Percentiles rank a stretch among this genome's conserved stretches.
Evolutionary conservation across 2,113 vertebrate species (phyloP).

Genomic region (Scalopus aquaticus): DNA sequence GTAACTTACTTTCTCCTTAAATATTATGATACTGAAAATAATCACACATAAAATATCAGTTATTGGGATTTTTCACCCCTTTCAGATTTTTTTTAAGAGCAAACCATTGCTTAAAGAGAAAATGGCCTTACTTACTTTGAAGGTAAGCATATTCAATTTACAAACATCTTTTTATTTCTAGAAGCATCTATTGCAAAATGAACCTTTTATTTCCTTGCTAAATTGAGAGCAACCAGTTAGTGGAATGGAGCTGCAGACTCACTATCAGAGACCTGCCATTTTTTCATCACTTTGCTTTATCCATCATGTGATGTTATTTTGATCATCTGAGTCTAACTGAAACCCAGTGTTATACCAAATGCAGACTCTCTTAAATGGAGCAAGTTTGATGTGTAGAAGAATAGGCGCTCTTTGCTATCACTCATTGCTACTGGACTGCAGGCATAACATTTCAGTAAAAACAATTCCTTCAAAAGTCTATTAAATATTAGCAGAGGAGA

Average conservation of each 20-base stretch:
- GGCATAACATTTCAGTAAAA: background rate
- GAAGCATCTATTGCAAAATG: background rate
- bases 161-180: background rate
- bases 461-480: background rate
- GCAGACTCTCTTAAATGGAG: background rate
- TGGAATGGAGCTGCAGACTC: background rate
- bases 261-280: background rate
- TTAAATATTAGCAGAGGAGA: background rate
- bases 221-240: constrained; percentile 38
- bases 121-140: background rate
- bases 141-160: background rate
- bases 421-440: background rate
- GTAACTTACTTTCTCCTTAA: background rate
- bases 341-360: background rate
- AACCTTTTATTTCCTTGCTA: constrained; percentile 42
- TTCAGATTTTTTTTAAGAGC: background rate
- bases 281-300: background rate
- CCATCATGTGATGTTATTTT: background rate
- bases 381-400: background rate
- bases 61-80: background rate
- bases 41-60: background rate
- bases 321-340: background rate
- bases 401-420: background rate
- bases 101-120: background rate
- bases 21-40: background rate